Evolutionary conservation across 2,113 vertebrate species (phyloP).

Genomic region (Tragulus kanchil): DNA sequence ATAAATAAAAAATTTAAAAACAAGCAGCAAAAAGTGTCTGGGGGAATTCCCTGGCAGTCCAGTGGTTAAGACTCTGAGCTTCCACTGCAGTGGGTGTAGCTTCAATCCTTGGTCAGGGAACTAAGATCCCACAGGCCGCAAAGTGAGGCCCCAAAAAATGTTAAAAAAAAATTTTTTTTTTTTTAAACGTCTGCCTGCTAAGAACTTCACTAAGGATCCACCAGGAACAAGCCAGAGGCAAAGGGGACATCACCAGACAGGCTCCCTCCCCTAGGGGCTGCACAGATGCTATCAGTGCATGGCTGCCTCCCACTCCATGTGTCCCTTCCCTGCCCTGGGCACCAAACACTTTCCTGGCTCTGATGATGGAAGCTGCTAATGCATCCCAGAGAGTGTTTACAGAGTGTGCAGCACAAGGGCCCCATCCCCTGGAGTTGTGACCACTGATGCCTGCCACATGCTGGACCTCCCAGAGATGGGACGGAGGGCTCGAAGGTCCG

Average conservation of each 20-base stretch:
- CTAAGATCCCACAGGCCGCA: not conserved
- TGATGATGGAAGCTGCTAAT: conserved; percentile 4
- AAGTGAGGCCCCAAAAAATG: not conserved
- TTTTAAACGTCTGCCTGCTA: not conserved
- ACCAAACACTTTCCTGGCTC: conserved; percentile 43
- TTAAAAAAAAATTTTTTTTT: not conserved
- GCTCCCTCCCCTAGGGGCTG: not conserved
- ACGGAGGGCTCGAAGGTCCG: not conserved
- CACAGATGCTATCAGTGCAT: not conserved
- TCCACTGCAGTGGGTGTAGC: not conserved
- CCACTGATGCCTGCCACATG: not conserved
- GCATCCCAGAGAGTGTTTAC: conserved; percentile 62
- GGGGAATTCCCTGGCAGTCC: not conserved
- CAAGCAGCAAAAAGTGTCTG: not conserved
- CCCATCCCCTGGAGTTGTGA: not conserved
- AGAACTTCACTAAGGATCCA: not conserved
- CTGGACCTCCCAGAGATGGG: conserved; percentile 10
- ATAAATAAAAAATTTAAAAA: not conserved
- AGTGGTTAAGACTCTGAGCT: not conserved
- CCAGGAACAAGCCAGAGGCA: not conserved
- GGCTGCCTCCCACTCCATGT: fast-evolving
- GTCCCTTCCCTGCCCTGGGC: not conserved
- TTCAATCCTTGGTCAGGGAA: not conserved
- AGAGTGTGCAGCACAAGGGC: not conserved
- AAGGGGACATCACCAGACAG: not conserved